phyloP scores from a whole-genome alignment of 2,888 invertebrate genomes.

The Mechanitis messenoides region DNA sequence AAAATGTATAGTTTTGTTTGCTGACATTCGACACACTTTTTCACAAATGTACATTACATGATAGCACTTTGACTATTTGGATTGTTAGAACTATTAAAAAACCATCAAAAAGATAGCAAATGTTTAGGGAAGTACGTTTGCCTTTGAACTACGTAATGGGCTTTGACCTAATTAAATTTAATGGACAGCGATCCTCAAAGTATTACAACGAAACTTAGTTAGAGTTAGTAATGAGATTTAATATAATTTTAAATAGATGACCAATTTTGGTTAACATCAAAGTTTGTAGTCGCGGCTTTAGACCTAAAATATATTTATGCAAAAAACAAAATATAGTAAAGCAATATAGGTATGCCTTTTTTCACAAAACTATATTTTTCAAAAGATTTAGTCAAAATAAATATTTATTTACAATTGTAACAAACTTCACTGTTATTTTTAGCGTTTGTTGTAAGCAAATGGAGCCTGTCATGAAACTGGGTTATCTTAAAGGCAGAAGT shows the following conservation, averaged over 20 bases:
- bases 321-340: not conserved
- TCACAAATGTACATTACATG: no score
- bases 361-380: not conserved
- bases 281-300: not conserved
- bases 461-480: conserved; percentile 30
- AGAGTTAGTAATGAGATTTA: not conserved
- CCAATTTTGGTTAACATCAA: not conserved
- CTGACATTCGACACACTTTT: no score
- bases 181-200: not conserved
- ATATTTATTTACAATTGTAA: not conserved
- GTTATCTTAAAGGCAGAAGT: conserved; percentile 24
- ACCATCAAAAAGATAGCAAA: not conserved
- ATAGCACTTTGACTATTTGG: not conserved
- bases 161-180: conserved; percentile 6
- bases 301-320: no score
- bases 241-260: not conserved
- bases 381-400: not conserved
- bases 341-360: not conserved
- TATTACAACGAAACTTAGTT: not conserved
- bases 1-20: no score
- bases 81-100: not conserved
- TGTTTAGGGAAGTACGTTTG: conserved; percentile 1
- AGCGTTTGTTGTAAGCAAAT: conserved; percentile 26
- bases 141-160: conserved; percentile 6
- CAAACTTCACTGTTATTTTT: conserved; percentile 23